phyloP scores from a whole-genome alignment of 2,797 vertebrate species.

The Neosalanx taihuensis region DNA sequence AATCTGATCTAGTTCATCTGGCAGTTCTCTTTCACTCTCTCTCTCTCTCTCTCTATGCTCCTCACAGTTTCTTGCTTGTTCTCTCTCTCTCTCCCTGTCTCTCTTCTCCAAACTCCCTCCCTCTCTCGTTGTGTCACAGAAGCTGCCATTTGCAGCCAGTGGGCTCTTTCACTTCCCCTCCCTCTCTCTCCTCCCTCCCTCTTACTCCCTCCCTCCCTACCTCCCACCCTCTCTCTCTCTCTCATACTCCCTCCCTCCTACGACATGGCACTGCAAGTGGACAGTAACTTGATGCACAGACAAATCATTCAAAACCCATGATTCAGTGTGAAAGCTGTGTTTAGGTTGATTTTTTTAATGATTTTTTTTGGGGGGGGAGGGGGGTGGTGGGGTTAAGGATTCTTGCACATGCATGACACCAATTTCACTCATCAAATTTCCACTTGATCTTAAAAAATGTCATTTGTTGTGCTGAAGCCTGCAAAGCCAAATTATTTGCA shows the following conservation, averaged over 20 bases:
- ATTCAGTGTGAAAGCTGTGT: slow-evolving; percentile 36
- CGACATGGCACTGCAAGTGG: slow-evolving; percentile 67
- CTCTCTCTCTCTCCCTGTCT: slow-evolving; percentile 24
- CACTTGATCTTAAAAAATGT: background rate
- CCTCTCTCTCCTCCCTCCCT: background rate
- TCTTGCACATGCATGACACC: background rate
- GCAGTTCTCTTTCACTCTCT: slow-evolving; percentile 42
- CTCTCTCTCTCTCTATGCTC: slow-evolving; percentile 34
- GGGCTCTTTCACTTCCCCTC: slow-evolving; percentile 9
- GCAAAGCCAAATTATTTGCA: background rate
- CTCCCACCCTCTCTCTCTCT: slow-evolving; percentile 9
- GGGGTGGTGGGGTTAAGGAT: too few species aligned
- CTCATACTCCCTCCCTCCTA: slow-evolving; percentile 43
- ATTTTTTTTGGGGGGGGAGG: background rate
- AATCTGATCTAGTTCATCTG: slow-evolving; percentile 69
- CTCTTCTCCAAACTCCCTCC: slow-evolving; percentile 32
- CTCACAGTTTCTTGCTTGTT: slow-evolving; percentile 36
- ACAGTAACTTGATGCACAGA: slow-evolving; percentile 68
- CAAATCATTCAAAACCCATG: slow-evolving; percentile 61
- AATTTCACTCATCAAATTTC: background rate
- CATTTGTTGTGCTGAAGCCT: background rate
- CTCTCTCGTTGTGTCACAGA: slow-evolving; percentile 45
- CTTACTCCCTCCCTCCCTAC: slow-evolving; percentile 34
- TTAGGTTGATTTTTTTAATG: slow-evolving; percentile 27
- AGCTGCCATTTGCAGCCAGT: slow-evolving; percentile 39